Conservation (phyloP, 2,888 invertebrate genomes). For the Calameuta idolon region DNA sequence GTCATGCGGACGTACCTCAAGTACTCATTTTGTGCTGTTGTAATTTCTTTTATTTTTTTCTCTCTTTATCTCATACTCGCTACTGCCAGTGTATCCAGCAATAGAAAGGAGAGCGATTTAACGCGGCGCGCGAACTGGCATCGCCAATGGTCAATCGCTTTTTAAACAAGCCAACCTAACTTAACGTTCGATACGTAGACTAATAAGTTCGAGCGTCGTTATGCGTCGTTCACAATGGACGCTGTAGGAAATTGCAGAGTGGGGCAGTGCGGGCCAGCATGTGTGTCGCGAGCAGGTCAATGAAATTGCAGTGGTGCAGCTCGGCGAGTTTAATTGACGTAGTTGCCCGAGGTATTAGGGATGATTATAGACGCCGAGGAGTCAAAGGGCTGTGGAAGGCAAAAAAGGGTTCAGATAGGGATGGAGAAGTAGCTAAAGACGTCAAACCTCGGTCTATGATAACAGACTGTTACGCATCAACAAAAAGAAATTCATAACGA, state of each 20-base stretch:
- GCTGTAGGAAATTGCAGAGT: background rate
- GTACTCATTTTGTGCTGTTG: background rate
- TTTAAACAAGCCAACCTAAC: background rate
- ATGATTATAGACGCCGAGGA: background rate
- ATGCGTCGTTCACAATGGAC: background rate
- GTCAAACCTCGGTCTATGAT: background rate
- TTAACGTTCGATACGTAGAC: background rate
- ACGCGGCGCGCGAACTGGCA: background rate
- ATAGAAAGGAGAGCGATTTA: background rate
- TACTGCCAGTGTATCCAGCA: background rate
- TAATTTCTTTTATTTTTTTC: background rate
- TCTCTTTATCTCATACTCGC: background rate
- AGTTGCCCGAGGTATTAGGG: background rate
- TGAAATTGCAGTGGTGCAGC: slow-evolving; percentile 32
- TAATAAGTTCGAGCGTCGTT: background rate
- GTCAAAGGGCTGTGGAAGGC: background rate
- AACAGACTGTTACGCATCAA: too few species aligned
- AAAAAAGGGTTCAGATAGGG: background rate
- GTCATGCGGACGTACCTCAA: background rate
- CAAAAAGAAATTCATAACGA: background rate
- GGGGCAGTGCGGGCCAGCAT: background rate
- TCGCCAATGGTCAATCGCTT: background rate
- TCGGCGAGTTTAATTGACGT: slow-evolving; percentile 40
- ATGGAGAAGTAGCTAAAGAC: background rate
- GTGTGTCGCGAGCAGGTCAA: slow-evolving; percentile 17